Evolutionary conservation across 2,113 vertebrate species (phyloP), one percentile per base, ranked within the genome.

Genomic region (Phycodurus eques): DNA sequence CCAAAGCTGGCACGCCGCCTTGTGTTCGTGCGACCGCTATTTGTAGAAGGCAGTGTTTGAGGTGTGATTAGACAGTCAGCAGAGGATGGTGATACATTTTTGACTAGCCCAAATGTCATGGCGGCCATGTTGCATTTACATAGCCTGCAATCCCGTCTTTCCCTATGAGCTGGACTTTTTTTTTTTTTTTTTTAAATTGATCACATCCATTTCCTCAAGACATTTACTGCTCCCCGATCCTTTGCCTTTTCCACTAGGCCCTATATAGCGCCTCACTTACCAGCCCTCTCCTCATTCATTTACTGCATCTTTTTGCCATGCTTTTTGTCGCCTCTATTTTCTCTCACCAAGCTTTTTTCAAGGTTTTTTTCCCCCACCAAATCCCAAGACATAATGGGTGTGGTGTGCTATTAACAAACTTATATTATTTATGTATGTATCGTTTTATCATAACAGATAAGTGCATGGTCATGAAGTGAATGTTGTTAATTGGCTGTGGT

Each of bases 41-140:
- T 74, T 62, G 59, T 44, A 31, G 70, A 68, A 81, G 60, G 79
- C 70, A 27, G 61, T 13, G 33, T 66, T 67, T 77, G 78, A 71
- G 76, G 44, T 78, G 77, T 77, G 70, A 84, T 78, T 75, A 74
- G 53, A 75, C 66, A 70, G 62, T 84, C 72, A 75, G 65, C 68
- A 60, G 19, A 8, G 56, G 63, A 59, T 27, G 78, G 75, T 71
- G 51, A 22, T 74, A 49, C 67, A 77, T 79, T 84, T 74, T 56
- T 70, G 76, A 84, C 72, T 67, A 76, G 39, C 62, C 65, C n/a
- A 2, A 49, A 69, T 72, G 76, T 76, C 73, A 44, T 43, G 35
- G 74, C 77, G 67, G 76, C 78, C 79, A 78, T 84, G 73, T 87
- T 86, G 60, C 71, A 83, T 69, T 89, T 90, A 84, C 74, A 81